phyloP scores from a whole-genome alignment of 2,888 invertebrate genomes.

The Lochmaea capreae region DNA sequence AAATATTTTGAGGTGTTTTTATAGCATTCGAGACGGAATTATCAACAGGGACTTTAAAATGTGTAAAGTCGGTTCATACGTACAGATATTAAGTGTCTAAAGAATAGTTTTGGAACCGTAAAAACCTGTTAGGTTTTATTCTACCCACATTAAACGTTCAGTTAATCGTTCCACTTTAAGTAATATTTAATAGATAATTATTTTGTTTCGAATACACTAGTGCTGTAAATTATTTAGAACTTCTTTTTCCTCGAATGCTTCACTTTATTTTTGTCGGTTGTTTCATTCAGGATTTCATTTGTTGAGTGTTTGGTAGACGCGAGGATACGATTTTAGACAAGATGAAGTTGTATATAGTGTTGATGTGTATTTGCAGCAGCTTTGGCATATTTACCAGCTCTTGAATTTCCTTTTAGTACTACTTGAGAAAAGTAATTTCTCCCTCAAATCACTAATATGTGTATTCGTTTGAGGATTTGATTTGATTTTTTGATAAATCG shows the following conservation, averaged over 20 bases:
- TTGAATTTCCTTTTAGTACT: not conserved
- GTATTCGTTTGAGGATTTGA: not conserved
- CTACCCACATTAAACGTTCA: too few species aligned
- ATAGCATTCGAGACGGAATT: too few species aligned
- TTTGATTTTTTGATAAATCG: too few species aligned
- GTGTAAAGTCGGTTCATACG: too few species aligned
- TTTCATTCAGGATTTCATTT: not conserved
- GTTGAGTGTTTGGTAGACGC: not conserved
- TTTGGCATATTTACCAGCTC: slow-evolving; percentile 1
- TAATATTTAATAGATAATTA: too few species aligned
- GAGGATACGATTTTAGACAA: not conserved
- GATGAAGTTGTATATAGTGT: not conserved
- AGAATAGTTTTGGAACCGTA: too few species aligned
- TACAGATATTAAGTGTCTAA: too few species aligned
- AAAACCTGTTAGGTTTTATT: too few species aligned
- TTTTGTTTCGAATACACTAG: too few species aligned
- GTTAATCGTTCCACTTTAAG: too few species aligned
- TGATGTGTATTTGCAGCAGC: not conserved
- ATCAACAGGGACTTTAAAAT: too few species aligned
- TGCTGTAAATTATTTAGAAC: too few species aligned
- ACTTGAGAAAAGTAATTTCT: slow-evolving; percentile 5
- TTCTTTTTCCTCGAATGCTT: not conserved
- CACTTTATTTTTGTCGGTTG: not conserved
- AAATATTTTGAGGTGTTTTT: not conserved
- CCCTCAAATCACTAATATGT: not conserved